A percentile compares a stretch with the other conserved stretches of the same genome.
These are phyloP conservation scores for Megaleporinus macrocephalus DNA, from an alignment of 2,113 vertebrate genomes.

Conservation along the genomic window DNA sequence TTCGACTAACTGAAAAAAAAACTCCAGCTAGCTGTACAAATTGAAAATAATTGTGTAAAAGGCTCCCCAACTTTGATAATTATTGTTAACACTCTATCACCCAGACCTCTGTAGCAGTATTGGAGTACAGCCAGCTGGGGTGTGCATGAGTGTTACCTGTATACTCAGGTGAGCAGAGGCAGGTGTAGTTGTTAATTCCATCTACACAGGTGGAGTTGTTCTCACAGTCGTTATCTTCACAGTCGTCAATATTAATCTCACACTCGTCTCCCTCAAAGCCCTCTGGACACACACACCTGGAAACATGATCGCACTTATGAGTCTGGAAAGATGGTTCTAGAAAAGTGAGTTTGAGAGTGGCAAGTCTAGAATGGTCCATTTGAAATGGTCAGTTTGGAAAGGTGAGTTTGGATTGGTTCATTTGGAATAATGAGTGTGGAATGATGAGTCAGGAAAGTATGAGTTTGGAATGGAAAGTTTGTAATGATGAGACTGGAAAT, in stretches of 20 bases:
- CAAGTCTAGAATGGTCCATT: background rate
- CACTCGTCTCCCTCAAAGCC: conserved; percentile 95
- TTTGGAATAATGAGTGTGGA: too few relatives aligned
- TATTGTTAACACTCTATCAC: too few relatives aligned
- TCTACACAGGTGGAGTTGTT: conserved; percentile 98
- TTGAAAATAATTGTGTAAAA: too few relatives aligned
- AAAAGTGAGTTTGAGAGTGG: background rate
- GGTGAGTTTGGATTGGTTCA: too few relatives aligned
- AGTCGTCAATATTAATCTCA: conserved; percentile 96
- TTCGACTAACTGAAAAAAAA: too few relatives aligned
- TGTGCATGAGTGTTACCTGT: conserved; percentile 82
- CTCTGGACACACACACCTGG: conserved; percentile 93
- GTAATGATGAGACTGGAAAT: too few relatives aligned
- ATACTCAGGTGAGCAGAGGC: conserved; percentile 94
- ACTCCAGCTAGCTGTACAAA: too few relatives aligned
- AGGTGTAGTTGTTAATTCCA: conserved; percentile 98
- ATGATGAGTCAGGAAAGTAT: too few relatives aligned
- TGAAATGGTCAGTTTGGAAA: too few relatives aligned
- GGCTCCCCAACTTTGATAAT: too few relatives aligned
- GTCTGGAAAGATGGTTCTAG: background rate
- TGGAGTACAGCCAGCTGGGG: background rate
- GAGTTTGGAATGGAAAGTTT: too few relatives aligned
- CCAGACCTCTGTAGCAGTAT: too few relatives aligned
- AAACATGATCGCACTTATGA: background rate
- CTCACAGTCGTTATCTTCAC: conserved; percentile 98